Evolutionary conservation across 1,140 invertebrate species (phyloP).

Genomic region (Chironomus striatipennis): DNA sequence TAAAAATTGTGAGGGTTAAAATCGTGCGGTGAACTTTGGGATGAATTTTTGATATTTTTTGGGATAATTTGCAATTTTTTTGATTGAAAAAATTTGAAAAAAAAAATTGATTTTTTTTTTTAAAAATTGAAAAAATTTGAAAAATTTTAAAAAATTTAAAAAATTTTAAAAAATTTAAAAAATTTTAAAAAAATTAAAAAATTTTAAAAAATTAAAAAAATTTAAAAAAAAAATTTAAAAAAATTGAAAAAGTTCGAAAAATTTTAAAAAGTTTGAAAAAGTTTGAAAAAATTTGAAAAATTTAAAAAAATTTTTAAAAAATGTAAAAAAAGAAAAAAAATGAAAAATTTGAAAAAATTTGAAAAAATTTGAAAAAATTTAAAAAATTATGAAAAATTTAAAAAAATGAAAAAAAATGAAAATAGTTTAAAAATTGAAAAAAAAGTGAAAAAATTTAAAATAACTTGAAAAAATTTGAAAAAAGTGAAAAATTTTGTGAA

Average conservation of each 20-base stretch:
- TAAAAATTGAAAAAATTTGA: not conserved
- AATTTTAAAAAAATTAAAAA: not conserved
- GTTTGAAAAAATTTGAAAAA: not conserved
- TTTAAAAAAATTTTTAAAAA: no score
- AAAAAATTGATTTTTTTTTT: not conserved
- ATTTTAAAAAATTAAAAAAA: not conserved
- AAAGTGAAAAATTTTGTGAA: not conserved
- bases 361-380: not conserved
- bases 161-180: not conserved
- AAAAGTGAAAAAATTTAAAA: not conserved
- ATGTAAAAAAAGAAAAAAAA: not conserved
- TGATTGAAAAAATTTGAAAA: not conserved
- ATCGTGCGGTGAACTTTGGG: not conserved
- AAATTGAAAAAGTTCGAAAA: not conserved
- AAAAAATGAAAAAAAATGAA: not conserved
- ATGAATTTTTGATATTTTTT: not conserved
- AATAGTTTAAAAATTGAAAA: not conserved
- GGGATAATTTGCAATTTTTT: not conserved
- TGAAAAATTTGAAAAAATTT: not conserved
- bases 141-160: not conserved
- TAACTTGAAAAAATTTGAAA: not conserved
- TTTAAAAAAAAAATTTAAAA: not conserved
- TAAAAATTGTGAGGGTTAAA: not conserved
- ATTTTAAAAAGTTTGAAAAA: not conserved
- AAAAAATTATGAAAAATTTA: not conserved